Conservation (phyloP, 1,140 invertebrate species). For the Musca vetustissima region DNA sequence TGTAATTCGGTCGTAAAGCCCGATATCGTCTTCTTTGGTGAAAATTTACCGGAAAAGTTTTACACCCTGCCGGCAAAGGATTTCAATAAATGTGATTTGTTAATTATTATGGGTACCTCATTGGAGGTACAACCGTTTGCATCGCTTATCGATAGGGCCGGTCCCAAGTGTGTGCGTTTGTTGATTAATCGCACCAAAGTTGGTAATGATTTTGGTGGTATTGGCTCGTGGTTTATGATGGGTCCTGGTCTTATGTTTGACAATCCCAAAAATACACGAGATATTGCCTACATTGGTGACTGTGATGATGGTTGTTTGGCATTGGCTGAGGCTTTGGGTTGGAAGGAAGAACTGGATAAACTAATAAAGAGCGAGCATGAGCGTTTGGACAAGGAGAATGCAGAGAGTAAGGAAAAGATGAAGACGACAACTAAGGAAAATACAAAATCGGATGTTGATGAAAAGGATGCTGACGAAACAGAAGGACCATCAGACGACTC, state of each 20-base stretch:
- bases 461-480: background rate
- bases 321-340: slow-evolving; percentile 81
- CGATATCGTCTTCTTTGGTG: slow-evolving; percentile 94
- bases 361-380: slow-evolving; percentile 62
- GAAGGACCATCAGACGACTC: background rate
- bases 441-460: background rate
- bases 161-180: slow-evolving; percentile 70
- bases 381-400: slow-evolving; percentile 54
- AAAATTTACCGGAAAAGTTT: slow-evolving; percentile 79
- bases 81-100: slow-evolving; percentile 84
- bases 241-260: slow-evolving; percentile 66
- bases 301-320: slow-evolving; percentile 83
- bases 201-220: slow-evolving; percentile 58
- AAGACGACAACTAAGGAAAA: background rate
- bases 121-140: slow-evolving; percentile 94
- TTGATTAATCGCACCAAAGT: slow-evolving; percentile 83
- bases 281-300: slow-evolving; percentile 84
- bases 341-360: slow-evolving; percentile 68
- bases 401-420: background rate
- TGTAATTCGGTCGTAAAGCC: slow-evolving; percentile 82
- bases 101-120: slow-evolving; percentile 95
- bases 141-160: slow-evolving; percentile 77
- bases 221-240: slow-evolving; percentile 46
- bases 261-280: slow-evolving; percentile 65
- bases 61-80: slow-evolving; percentile 68